These are phyloP conservation scores for Amphiprion ocellaris DNA, from an alignment of 2,113 vertebrate species.

Conservation along the genomic window DNA sequence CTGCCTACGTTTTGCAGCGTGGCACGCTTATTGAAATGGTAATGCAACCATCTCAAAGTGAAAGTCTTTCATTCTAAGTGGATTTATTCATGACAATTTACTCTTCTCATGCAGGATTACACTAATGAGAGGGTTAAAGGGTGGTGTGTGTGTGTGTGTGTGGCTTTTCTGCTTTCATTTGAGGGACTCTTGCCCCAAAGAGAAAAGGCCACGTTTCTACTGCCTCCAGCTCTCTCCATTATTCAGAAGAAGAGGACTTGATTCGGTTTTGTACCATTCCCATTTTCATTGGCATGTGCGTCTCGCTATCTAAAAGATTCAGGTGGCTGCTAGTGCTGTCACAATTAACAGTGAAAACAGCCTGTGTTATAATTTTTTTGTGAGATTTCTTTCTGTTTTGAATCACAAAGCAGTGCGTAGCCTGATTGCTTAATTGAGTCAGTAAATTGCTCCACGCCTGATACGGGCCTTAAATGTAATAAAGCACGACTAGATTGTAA, in stretches of 20 bases:
- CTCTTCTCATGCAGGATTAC: constrained; percentile 80
- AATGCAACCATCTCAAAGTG: constrained; percentile 79
- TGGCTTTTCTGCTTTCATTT: constrained; percentile 70
- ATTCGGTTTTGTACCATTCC: constrained; percentile 67
- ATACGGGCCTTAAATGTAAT: constrained; percentile 31
- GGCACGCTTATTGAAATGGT: constrained; percentile 82
- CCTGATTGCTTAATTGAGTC: background rate
- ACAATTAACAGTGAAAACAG: constrained; percentile 22
- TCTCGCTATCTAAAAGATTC: constrained; percentile 59
- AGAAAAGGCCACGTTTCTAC: constrained; percentile 61
- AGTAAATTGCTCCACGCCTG: constrained; percentile 24
- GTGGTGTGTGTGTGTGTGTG: constrained; percentile 52
- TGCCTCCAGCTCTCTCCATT: constrained; percentile 65
- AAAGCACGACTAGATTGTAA: constrained; percentile 47
- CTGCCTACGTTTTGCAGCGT: constrained; percentile 67
- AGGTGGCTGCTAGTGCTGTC: constrained; percentile 33
- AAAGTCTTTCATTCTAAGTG: constrained; percentile 83
- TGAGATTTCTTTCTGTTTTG: constrained; percentile 27
- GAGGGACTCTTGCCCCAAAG: constrained; percentile 66
- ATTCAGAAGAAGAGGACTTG: constrained; percentile 72
- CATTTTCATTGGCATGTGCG: constrained; percentile 12
- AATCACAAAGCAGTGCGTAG: constrained; percentile 21
- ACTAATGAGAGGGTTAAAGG: constrained; percentile 85
- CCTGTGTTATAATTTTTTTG: background rate
- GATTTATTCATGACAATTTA: constrained; percentile 86